Base-by-base conservation (phyloP, 2,113 vertebrate genomes). In the Leucosticte australis region DNA sequence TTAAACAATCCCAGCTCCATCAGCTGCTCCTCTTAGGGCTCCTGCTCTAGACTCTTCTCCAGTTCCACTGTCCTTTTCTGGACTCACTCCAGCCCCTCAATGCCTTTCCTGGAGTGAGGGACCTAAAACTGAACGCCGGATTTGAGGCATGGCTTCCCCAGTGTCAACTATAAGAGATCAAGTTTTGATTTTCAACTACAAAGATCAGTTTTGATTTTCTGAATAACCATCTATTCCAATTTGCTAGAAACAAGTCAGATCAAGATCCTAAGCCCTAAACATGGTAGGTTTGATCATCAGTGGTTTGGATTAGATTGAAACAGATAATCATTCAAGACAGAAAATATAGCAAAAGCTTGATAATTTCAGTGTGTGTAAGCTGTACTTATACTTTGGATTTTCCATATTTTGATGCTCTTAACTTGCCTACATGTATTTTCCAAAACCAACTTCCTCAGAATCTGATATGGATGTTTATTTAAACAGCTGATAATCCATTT, bases 61-160 rank as follows among this genome's bases (percentile, higher is more conserved):
- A 41, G 20, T 8, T 69, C 16, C 15, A 2, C 3, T 60, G 5
- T 24, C 13, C 19, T 57, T 15, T 47, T 60, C 55, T 62, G 55
- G n/a, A 41, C 15, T 3, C 0, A 0, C 21, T 53, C 20, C 62
- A 68, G 21, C 14, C 5, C 5, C 17, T 62, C 14, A 13, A 6
- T 5, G 3, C 37, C 23, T 47, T n/a, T 68, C n/a, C 46, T 53
- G n/a, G 31, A 17, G 28, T 35, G 46, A 41, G 47, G 5, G 11
- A 5, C 53, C 15, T 24, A 60, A 75, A 53, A 60, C 9, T 46
- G n/a, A 30, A 5, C 9, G 18, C 3, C 3, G 24, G 6, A 55
- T 47, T 47, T 52, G 30, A 82, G 15, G 7, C 53, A 24, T 33
- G 16, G 9, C n/a, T 24, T 53, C 39, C 14, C 7, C 47, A 76